These are phyloP conservation scores for Ammodramus savannarum DNA, from an alignment of 2,113 vertebrate genomes.

Conservation along the genomic window DNA sequence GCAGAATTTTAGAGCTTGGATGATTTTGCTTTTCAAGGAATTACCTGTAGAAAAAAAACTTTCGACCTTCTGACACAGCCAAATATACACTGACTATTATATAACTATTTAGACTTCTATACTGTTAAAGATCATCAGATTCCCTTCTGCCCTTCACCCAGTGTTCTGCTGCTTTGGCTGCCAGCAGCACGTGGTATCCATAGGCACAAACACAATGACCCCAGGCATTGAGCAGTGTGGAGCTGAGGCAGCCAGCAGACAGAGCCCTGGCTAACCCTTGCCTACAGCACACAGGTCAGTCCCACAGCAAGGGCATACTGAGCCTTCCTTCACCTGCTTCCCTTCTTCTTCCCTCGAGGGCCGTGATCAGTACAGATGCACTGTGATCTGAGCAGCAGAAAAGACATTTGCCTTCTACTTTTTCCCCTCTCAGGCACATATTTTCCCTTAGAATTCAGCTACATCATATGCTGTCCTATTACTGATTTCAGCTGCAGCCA, in stretches of 20 bases:
- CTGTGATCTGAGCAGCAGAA: background rate
- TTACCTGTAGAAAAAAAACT: background rate
- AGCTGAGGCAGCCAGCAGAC: background rate
- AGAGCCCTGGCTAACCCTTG: background rate
- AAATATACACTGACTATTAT: background rate
- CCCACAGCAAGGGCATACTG: accelerated
- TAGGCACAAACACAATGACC: background rate
- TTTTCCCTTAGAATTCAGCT: background rate
- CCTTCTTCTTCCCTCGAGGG: background rate
- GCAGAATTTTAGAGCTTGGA: background rate
- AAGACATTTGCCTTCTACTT: background rate
- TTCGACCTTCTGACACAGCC: background rate
- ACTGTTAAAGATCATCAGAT: background rate
- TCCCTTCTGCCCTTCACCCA: background rate
- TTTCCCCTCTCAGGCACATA: background rate
- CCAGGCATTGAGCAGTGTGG: background rate
- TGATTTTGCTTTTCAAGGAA: background rate
- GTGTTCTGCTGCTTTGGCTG: background rate
- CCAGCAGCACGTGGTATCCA: background rate
- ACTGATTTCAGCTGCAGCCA: background rate
- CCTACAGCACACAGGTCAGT: background rate
- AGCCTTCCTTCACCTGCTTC: background rate
- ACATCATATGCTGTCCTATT: background rate
- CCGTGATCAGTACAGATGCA: background rate
- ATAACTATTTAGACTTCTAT: background rate